phyloP scores from a whole-genome alignment of 2,888 invertebrate species.

The Zaprionus obscuricornis region DNA sequence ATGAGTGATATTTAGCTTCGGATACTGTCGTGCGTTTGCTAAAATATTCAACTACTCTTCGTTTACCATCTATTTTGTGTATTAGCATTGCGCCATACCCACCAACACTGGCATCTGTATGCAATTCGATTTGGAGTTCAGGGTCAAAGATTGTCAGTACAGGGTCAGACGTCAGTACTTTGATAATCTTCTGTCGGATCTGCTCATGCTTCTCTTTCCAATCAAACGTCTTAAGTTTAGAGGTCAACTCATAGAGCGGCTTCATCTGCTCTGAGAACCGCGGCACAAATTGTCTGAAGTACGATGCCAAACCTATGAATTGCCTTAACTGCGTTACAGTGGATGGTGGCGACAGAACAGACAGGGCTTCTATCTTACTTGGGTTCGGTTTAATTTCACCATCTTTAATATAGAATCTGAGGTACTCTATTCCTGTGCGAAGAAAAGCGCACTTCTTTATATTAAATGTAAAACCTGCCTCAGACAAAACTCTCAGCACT shows the following conservation, averaged over 20 bases:
- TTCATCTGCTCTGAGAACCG: not conserved
- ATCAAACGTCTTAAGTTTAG: not conserved
- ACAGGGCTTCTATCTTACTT: too few species aligned
- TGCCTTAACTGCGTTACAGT: too few species aligned
- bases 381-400: too few species aligned
- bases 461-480: too few species aligned
- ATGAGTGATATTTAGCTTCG: too few species aligned
- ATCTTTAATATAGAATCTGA: too few species aligned
- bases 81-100: constrained; percentile 24
- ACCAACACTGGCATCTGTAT: constrained; percentile 22
- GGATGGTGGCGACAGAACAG: too few species aligned
- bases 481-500: too few species aligned
- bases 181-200: constrained; percentile 10
- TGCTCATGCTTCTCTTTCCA: constrained; percentile 7
- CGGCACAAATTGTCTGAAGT: too few species aligned
- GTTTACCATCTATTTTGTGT: constrained; percentile 10
- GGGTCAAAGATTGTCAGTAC: constrained; percentile 26
- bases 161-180: constrained; percentile 6
- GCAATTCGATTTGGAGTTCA: constrained; percentile 14
- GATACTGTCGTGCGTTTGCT: constrained; percentile 14
- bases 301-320: too few species aligned
- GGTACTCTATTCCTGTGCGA: too few species aligned
- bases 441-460: too few species aligned
- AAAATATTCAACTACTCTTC: constrained; percentile 20
- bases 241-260: not conserved